Evolutionary conservation across 2,888 invertebrate genomes (phyloP), one percentile per base, ranked within the genome.

Genomic region (Hedychridium roseum): DNA sequence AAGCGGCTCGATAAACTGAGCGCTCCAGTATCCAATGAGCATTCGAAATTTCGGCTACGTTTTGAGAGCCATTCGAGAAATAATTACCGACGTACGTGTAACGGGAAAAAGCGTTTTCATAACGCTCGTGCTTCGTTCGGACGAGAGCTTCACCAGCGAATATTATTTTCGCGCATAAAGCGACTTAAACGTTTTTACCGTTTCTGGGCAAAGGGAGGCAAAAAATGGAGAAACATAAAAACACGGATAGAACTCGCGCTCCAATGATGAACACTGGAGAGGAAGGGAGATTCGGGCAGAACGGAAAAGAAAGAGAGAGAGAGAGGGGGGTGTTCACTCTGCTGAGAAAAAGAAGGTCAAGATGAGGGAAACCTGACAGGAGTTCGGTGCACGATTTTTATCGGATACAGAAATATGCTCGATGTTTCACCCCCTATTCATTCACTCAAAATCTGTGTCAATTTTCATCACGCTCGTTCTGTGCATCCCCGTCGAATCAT

Each of bases 401-500:
- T 63, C 56, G 60, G 62, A 62, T 59, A 64, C 48, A 61, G 49
- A 54, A 50, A 56, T 51, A 57, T 39, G 50, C 52, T 43, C 45
- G 47, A 46, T n/a, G n/a, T 47, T 39, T 44, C 44, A 56, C 45
- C 40, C 50, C 50, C 41, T 28, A 36, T 55, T 56, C 57, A 54
- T 57, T 43, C 17, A 3, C 12, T 47, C 50, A 54, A 57, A 68
- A 68, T 62, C 57, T 64, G 57, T 68, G 64, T 68, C 66, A 66
- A 60, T 57, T 54, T 59, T 67, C 60, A 58, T 68, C 64, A 68
- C 39, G 32, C 23, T 14, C 35, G 43, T 39, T 53, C 48, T n/a
- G n/a, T n/a, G n/a, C n/a, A n/a, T n/a, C n/a, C n/a, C n/a, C n/a
- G n/a, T n/a, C n/a, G n/a, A n/a, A n/a, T n/a, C n/a, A n/a, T n/a